Base-by-base conservation (phyloP, 2,888 invertebrate genomes). In the Platycnemis pennipes region DNA sequence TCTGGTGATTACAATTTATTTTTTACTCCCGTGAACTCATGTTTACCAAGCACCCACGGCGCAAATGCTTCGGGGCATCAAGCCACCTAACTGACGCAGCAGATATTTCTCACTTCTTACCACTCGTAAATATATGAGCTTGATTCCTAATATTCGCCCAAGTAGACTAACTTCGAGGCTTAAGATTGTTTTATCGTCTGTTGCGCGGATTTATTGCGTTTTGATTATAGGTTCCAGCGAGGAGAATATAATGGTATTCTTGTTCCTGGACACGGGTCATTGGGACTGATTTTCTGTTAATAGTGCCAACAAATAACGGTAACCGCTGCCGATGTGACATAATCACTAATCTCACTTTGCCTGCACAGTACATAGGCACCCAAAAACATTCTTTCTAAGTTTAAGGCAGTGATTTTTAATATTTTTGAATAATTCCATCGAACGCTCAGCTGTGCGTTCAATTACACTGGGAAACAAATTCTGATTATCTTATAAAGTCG, bases 111-210 rank as follows among this genome's bases (percentile, higher is more conserved):
- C 77, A 56, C 37, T n/a, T 46, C 89, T 37, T 89, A 53, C 49
- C 1, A 89, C 37, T 53, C 42, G 56, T 42, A 53, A 89, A 89
- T 53, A 53, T 49, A 89, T 77, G 77, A 77, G 77, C 13, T 31
- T 37, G 77, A 77, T 37, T 77, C 31, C 37, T 77, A 77, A 37
- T 77, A 37, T 37, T 77, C 77, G n/a, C 77, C 63, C 77, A 77
- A 77, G 37, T 26, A 16, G 77, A 37, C 77, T 77, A 77, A 77
- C 31, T 11, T 77, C 13, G 26, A 37, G 77, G 77, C 2, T 5
- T 37, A 77, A 11, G 77, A 77, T 77, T 77, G 77, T 77, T 77
- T 63, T 77, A 77, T 77, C 77, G 77, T 77, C 77, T 37, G 26
- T 37, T 37, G 37, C 37, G 77, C 37, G 37, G 37, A 77, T 77